phyloP scores from a whole-genome alignment of 2,797 vertebrate species.

The Semaprochilodus insignis region DNA sequence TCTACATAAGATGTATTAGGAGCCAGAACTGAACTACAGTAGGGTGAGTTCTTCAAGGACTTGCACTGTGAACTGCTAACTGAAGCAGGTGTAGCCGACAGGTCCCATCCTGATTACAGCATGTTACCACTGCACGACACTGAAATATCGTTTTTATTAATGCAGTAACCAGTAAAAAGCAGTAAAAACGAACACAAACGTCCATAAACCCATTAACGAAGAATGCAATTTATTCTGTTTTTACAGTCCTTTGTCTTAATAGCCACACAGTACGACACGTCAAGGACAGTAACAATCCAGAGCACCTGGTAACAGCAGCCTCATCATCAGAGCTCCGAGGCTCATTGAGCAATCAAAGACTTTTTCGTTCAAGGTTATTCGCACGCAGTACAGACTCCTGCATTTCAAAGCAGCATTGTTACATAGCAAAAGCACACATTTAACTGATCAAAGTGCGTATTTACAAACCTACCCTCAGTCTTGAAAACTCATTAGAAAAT shows the following conservation, averaged over 20 bases:
- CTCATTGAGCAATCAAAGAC: conserved; percentile 24
- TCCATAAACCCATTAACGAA: not conserved
- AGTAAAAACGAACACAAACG: not conserved
- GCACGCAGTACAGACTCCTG: not conserved
- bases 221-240: conserved; percentile 16
- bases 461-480: not conserved
- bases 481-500: conserved; percentile 13
- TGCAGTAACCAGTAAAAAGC: not conserved
- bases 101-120: too few relatives aligned
- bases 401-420: not conserved
- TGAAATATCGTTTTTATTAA: not conserved
- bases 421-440: conserved; percentile 5
- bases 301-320: conserved; percentile 18
- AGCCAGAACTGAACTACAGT: too few relatives aligned
- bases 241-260: conserved; percentile 13
- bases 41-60: too few relatives aligned
- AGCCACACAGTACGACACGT: not conserved
- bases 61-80: too few relatives aligned
- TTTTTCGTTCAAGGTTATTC: conserved; percentile 39
- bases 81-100: too few relatives aligned
- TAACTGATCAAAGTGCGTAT: conserved; percentile 14
- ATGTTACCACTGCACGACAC: not conserved
- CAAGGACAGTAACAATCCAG: conserved; percentile 14
- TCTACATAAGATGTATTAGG: too few relatives aligned
- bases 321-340: conserved; percentile 8